Evolutionary conservation across 2,888 invertebrate genomes (phyloP), one percentile per base, ranked within the genome.

Genomic region (Amblyjoppa fuscipennis): DNA sequence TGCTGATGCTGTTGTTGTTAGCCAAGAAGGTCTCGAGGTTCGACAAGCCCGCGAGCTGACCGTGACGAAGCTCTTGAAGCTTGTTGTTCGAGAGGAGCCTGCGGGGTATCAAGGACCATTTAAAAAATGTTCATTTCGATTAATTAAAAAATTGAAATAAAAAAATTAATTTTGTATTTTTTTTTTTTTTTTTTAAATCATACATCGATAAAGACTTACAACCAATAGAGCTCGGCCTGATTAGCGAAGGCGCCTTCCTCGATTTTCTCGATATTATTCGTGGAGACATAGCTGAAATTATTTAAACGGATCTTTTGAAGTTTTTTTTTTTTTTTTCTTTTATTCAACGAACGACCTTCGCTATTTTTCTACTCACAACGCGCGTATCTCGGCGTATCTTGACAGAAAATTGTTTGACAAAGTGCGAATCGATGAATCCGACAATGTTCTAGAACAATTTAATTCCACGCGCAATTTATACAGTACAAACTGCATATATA

Each of bases 1-100:
- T 84, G 9, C 87, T 87, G 70, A 96, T 91, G 81, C 91, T 90
- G 90, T 96, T 96, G 68, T 94, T 92, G 53, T 94, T 92, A 41
- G 95, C 88, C 87, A 94, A 93, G 28, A 96, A 90, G 93, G 95
- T 95, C 70, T 94, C 91, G 41, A 96, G 90, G 1, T 93, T 92
- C 0, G 83, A 78, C 56, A 96, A 91, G 38, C 95, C 95, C 51
- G 88, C 87, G 56, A 96, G 94, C 28, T 94, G 92, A 31, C 94
- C 94, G 7, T 88, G 82, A 4, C 93, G 90, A 82, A 96, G 89
- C 86, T 91, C 89, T 56, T 89, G 91, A 61, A 95, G 90, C n/a
- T 88, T 87, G 89, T 95, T 95, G 25, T 91, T 83, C 25, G 91
- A 89, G n/a, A 95, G 83, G 77, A 91, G 87, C 87, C 94, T 95